phyloP scores from a whole-genome alignment of 2,888 invertebrate genomes.

The Agrotis puta region DNA sequence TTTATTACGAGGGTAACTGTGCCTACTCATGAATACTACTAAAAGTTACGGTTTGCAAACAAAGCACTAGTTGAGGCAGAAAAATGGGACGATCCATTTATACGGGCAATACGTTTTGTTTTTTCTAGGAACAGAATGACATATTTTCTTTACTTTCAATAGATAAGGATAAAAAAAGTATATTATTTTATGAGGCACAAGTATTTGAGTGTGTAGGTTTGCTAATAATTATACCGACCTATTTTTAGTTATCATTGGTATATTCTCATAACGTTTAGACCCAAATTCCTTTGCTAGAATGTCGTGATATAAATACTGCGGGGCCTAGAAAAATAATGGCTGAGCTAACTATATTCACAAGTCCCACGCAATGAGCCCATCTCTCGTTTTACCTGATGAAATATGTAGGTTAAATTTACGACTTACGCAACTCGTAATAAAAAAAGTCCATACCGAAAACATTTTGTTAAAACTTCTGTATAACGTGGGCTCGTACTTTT shows the following conservation, averaged over 20 bases:
- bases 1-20: constrained; percentile 66
- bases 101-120: constrained; percentile 49
- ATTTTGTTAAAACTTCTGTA: constrained; percentile 54
- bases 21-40: constrained; percentile 63
- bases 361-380: constrained; percentile 62
- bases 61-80: constrained; percentile 57
- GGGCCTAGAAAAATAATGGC: constrained; percentile 60
- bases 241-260: neutral
- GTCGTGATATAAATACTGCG: constrained; percentile 43
- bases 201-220: constrained; percentile 6
- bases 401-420: constrained; percentile 63
- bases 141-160: constrained; percentile 16
- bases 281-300: constrained; percentile 36
- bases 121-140: constrained; percentile 24
- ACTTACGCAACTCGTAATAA: constrained; percentile 59
- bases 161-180: constrained; percentile 21
- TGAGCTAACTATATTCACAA: constrained; percentile 59
- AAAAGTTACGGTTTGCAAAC: constrained; percentile 63
- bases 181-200: constrained; percentile 8
- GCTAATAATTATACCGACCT: neutral
- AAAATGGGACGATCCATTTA: constrained; percentile 56
- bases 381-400: constrained; percentile 62
- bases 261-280: constrained; percentile 22
- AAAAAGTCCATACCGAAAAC: constrained; percentile 54
- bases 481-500: constrained; percentile 37